phyloP scores from a whole-genome alignment of 2,797 vertebrate genomes.

The Coracias cyanogaster region DNA sequence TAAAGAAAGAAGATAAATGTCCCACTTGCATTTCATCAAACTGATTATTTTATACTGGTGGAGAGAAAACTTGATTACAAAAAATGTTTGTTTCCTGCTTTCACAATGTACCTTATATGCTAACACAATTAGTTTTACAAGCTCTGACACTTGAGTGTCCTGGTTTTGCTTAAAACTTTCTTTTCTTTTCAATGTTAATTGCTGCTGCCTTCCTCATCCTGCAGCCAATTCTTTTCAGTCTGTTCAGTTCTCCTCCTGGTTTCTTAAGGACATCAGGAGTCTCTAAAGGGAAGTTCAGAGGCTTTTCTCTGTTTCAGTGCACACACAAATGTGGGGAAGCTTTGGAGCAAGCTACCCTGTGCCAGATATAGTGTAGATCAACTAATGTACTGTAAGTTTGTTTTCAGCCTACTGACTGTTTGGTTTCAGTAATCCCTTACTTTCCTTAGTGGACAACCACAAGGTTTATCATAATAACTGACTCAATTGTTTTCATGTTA shows the following conservation, averaged over 20 bases:
- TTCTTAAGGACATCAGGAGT: not conserved
- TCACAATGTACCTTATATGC: not conserved
- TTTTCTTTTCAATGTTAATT: not conserved
- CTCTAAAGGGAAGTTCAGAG: not conserved
- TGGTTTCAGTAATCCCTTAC: not conserved
- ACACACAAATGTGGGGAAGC: not conserved
- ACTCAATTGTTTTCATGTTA: not conserved
- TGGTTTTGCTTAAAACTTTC: not conserved
- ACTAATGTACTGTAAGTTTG: not conserved
- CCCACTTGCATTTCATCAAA: not conserved
- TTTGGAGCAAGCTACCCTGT: not conserved
- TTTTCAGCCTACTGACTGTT: not conserved
- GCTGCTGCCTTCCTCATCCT: not conserved
- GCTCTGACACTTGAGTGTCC: not conserved
- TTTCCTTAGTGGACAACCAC: not conserved
- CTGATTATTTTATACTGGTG: not conserved
- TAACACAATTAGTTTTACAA: conserved; percentile 2
- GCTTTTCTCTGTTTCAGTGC: not conserved
- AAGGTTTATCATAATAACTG: not conserved
- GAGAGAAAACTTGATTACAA: conserved; percentile 19
- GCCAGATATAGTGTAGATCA: not conserved
- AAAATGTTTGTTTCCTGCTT: not conserved
- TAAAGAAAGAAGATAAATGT: conserved; percentile 1
- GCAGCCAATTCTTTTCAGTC: not conserved
- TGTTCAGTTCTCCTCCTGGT: not conserved